phyloP scores from a whole-genome alignment of 2,888 invertebrate genomes.

The Fragum fragum region DNA sequence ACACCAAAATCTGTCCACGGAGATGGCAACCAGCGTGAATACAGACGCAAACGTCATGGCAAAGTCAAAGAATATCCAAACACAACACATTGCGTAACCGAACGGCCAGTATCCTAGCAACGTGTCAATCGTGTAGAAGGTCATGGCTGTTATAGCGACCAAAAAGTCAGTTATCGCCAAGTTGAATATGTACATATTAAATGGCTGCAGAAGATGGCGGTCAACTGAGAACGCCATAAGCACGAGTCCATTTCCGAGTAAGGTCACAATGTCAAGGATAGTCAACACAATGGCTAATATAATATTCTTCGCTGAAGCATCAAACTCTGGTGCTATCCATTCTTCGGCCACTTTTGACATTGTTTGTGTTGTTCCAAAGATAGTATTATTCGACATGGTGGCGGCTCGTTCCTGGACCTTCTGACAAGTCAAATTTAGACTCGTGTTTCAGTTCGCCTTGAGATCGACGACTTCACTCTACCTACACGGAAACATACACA shows the following conservation, averaged over 20 bases:
- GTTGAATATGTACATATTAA: constrained; percentile 81
- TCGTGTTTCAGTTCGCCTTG: background rate
- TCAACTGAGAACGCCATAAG: constrained; percentile 82
- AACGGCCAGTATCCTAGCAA: constrained; percentile 86
- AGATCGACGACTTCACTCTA: background rate
- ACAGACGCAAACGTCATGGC: constrained; percentile 86
- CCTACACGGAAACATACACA: too few species aligned
- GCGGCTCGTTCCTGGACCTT: too few species aligned
- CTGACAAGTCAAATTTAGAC: too few species aligned
- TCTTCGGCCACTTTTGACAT: background rate
- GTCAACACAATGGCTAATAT: constrained; percentile 72
- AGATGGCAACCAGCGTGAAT: constrained; percentile 85
- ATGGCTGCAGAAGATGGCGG: constrained; percentile 82
- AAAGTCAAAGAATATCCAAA: constrained; percentile 86
- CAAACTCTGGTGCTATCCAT: constrained; percentile 53
- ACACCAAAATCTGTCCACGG: constrained; percentile 83
- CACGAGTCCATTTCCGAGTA: constrained; percentile 84
- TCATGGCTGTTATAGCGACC: constrained; percentile 85
- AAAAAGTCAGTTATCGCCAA: constrained; percentile 83
- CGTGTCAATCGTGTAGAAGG: constrained; percentile 84
- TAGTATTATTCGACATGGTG: background rate
- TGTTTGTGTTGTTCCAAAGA: background rate
- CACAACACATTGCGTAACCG: constrained; percentile 82
- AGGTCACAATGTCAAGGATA: constrained; percentile 76
- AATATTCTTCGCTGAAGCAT: constrained; percentile 58